Evolutionary conservation across 2,888 invertebrate species (phyloP), one percentile per base, ranked within the genome.

Genomic region (Mesopsocus fuscifrons): DNA sequence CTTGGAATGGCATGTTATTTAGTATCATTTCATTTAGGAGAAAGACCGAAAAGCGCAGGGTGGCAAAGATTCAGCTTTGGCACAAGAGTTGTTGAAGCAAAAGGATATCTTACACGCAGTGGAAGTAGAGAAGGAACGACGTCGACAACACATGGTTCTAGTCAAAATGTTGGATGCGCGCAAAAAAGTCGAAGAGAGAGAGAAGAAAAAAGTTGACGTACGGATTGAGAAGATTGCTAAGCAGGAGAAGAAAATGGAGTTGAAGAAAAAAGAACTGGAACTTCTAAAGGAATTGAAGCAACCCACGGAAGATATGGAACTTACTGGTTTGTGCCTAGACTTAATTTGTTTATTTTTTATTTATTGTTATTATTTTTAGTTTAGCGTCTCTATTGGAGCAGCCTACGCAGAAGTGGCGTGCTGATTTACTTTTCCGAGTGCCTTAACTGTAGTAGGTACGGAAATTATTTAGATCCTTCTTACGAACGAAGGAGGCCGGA

Each of bases 281-380:
- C 69, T 68, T 56, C 74, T 61, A 54, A 73, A 66, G 63, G 81
- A 66, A 69, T 73, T 73, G 65, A 78, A 88, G 54, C 84, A 88
- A 59, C 91, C 92, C 0, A 78, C 83, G 53, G 94, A 94, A 61
- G 94, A 94, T 59, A 78, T 91, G 54, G 81, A 88, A 51, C 63
- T 94, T 13, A 69, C 74, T 45, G 69, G 71, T 59, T n/a, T n/a
- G n/a, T n/a, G n/a, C n/a, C n/a, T n/a, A n/a, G n/a, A n/a, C n/a
- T n/a, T n/a, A n/a, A n/a, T n/a, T n/a, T n/a, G n/a, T n/a, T n/a
- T n/a, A n/a, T n/a, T n/a, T n/a, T n/a, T n/a, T n/a, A n/a, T n/a
- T n/a, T n/a, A n/a, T n/a, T n/a, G n/a, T n/a, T n/a, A n/a, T n/a
- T n/a, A n/a, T n/a, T n/a, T n/a, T n/a, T n/a, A n/a, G n/a, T n/a